Base-by-base conservation (phyloP, 1,140 invertebrate species). In the Steinernema khuongi region DNA sequence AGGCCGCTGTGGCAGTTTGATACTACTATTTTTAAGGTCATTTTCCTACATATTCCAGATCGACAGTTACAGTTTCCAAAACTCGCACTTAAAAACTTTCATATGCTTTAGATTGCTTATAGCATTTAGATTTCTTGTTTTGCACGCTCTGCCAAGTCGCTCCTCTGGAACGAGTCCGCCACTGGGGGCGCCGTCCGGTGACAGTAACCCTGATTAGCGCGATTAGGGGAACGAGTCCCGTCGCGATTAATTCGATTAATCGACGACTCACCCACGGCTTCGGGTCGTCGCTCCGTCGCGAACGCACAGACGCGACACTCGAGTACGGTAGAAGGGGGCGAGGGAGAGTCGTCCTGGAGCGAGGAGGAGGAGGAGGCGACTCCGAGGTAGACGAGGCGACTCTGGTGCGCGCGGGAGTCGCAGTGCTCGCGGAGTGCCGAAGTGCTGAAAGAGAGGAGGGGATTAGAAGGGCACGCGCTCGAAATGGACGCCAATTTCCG, bases 351-450 rank as follows among this genome's bases (percentile, higher is more conserved):
- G 70, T 44, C 33, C 72, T 4, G 70, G 32, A 70, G 72, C 72
- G 50, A 60, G 22, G 50, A 60, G 50, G 50, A 7, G 30, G 70
- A 71, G 18, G 68, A 32, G 66, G 70, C 71, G 71, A 69, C 67
- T 1, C 67, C 26, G 22, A 73, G 36, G 66, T 72, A 73, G 19
- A 28, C 50, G 31, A 71, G 50, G 70, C 71, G 71, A n/a, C 68
- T 73, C 18, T 72, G 71, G 70, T 73, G 71, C 30, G 67, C 2
- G 1, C 71, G 67, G 1, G 71, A 73, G 31, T 76, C 77, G 74
- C 75, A 76, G 72, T 76, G 75, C 4, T 76, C 75, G 14, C 76
- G 76, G 36, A 76, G 66, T 14, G 75, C 44, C 14, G 75, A 19
- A 0, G 26, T 66, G 17, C 74, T 75, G 31, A 43, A 50, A 74